phyloP scores from a whole-genome alignment of 2,888 invertebrate species.

The Ferdinandea cuprea region DNA sequence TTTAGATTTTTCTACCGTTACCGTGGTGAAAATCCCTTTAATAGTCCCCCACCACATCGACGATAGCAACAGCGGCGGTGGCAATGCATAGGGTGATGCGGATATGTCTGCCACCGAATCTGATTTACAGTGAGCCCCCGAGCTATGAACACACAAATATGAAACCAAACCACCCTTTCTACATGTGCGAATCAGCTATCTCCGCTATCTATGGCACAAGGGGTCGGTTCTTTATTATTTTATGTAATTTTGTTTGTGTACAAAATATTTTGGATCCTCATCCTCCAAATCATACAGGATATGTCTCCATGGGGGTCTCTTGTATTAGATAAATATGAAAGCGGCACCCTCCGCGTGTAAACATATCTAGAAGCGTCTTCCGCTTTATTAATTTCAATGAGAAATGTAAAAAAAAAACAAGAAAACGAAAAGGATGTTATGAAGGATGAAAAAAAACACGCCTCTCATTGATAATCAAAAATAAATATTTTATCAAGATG shows the following conservation, averaged over 20 bases:
- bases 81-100: conserved; percentile 43
- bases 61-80: conserved; percentile 39
- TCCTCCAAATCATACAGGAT: conserved; percentile 11
- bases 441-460: conserved; percentile 75
- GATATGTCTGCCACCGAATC: conserved; percentile 64
- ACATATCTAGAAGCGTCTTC: conserved; percentile 49
- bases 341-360: conserved; percentile 22
- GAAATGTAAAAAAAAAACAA: conserved; percentile 51
- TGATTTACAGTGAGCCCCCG: conserved; percentile 35
- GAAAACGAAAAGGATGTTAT: conserved; percentile 22
- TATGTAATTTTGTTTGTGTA: conserved; percentile 72
- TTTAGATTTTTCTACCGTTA: conserved; percentile 62
- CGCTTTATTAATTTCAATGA: conserved; percentile 80
- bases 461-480: conserved; percentile 80
- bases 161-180: conserved; percentile 45
- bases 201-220: conserved; percentile 33
- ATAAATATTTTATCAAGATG: conserved; percentile 80
- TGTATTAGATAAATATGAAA: conserved; percentile 18
- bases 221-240: conserved; percentile 64
- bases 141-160: conserved; percentile 48
- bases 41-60: conserved; percentile 62
- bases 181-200: conserved; percentile 51
- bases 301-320: conserved; percentile 38
- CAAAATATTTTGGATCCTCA: conserved; percentile 61
- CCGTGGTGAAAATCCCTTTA: conserved; percentile 75